phyloP scores from a whole-genome alignment of 2,797 vertebrate genomes.

The Mormyrus hasselquistii region DNA sequence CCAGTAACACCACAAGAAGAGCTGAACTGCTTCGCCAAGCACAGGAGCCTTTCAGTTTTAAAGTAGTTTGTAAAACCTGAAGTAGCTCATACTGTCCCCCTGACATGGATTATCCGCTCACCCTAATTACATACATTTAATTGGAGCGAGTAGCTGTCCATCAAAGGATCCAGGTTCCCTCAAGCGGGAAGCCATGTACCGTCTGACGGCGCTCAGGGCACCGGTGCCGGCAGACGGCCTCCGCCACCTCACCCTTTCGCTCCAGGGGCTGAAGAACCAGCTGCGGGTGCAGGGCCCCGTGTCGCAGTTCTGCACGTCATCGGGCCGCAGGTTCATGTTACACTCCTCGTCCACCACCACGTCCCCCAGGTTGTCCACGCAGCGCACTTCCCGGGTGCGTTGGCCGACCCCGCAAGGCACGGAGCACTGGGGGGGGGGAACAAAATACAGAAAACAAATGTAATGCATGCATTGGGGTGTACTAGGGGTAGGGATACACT shows the following conservation, averaged over 20 bases:
- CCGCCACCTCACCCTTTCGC: slow-evolving; percentile 50
- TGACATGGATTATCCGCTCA: neutral
- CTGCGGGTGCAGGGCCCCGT: slow-evolving; percentile 62
- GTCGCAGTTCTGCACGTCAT: slow-evolving; percentile 61
- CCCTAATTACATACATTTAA: neutral
- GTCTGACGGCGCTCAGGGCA: neutral
- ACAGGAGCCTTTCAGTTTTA: neutral
- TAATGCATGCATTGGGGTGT: neutral
- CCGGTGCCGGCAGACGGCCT: neutral
- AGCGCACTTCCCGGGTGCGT: slow-evolving; percentile 59
- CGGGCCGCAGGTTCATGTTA: slow-evolving; percentile 60
- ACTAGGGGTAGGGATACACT: neutral
- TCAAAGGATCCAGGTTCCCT: neutral
- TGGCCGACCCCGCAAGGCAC: slow-evolving; percentile 67
- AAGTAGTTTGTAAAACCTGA: neutral
- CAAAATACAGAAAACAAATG: neutral
- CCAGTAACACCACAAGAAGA: neutral
- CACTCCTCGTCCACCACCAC: slow-evolving; percentile 60
- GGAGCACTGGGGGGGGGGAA: slow-evolving; percentile 50
- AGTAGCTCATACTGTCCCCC: neutral
- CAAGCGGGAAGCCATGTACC: neutral
- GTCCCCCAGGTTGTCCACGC: slow-evolving; percentile 60
- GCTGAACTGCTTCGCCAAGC: neutral
- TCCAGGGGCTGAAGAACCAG: slow-evolving; percentile 68
- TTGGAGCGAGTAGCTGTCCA: neutral